Base-by-base conservation (phyloP, 2,113 vertebrate species). In the Psettodes erumei region DNA sequence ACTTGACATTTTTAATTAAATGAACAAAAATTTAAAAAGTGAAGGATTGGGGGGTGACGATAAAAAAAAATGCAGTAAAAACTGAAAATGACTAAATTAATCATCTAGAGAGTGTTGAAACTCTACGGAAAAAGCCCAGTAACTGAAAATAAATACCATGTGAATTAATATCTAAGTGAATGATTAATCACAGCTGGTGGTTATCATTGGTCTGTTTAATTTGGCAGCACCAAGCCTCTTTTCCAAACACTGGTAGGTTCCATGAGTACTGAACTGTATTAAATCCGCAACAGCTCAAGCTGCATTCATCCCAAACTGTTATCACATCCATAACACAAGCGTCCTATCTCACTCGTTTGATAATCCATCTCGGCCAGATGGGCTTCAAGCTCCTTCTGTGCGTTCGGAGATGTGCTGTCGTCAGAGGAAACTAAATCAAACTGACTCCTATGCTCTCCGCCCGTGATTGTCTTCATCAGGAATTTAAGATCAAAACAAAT, bases 181-280 rank as follows among this genome's bases (percentile, higher is more conserved):
- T 60, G 75, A 66, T 30, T 47, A 54, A 75, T 30, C 2, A 8
- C 23, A 3, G 5, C 55, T 10, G 30, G 25, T 19, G 38, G 53
- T n/a, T 71, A 55, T 67, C 53, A 37, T n/a, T n/a, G n/a, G 51
- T 21, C 1, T 74, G 75, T 85, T 86, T 68, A 1, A 43, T 62
- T 61, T 79, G 80, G 71, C 58, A 53, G 77, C 71, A 67, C 35
- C 12, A 3, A 40, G 33, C 75, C 68, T 73, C 16, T 8, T 79
- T 51, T 70, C 35, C 35, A 67, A 71, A 81, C 4, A 77, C 40
- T 43, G 18, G 75, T 35, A 25, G 16, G 37, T 6, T 66, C 8
- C 50, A 56, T 42, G 55, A 32, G 35, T 58, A 37, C 5, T 30
- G 13, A 33, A 19, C 21, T 15, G 1, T 1, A 30, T 58, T 35